A percentile compares a stretch with the other conserved stretches of the same genome.
Evolutionary conservation across 2,797 vertebrate genomes (phyloP).

Genomic region (Sarcoramphus papa): DNA sequence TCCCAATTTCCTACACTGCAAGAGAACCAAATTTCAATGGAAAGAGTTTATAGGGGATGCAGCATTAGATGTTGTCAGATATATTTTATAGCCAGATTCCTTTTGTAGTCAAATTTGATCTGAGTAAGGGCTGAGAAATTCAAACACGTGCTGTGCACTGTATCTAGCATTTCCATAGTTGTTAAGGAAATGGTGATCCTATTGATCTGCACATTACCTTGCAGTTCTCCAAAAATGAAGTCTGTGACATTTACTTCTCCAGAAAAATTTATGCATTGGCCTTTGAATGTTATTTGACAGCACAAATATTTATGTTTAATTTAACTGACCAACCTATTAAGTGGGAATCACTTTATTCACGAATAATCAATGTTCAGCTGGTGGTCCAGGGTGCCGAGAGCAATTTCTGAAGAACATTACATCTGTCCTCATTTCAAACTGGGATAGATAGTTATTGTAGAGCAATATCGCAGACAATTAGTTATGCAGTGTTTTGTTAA

Average conservation of each 20-base stretch:
- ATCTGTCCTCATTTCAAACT: neutral
- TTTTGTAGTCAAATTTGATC: neutral
- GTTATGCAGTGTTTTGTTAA: neutral
- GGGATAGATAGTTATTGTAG: neutral
- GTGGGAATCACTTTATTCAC: neutral
- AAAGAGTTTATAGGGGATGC: neutral
- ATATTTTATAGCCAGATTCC: conserved; percentile 4
- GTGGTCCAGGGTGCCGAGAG: neutral
- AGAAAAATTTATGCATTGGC: neutral
- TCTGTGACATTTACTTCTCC: conserved; percentile 21
- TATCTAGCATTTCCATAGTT: neutral
- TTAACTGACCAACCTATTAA: conserved; percentile 16
- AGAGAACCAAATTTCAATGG: neutral
- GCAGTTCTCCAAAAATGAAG: neutral
- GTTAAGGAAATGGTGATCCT: neutral
- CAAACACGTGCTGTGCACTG: neutral
- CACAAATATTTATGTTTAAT: conserved; percentile 50
- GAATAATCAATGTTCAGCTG: neutral
- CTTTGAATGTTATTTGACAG: conserved; percentile 42
- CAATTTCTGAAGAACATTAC: neutral
- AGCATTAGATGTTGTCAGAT: neutral
- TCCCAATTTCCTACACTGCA: neutral
- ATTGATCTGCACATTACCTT: conserved; percentile 19
- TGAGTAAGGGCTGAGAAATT: conserved; percentile 14
- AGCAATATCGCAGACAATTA: neutral